Conservation (phyloP, 1,140 invertebrate species). For the Eulimnadia texana region DNA sequence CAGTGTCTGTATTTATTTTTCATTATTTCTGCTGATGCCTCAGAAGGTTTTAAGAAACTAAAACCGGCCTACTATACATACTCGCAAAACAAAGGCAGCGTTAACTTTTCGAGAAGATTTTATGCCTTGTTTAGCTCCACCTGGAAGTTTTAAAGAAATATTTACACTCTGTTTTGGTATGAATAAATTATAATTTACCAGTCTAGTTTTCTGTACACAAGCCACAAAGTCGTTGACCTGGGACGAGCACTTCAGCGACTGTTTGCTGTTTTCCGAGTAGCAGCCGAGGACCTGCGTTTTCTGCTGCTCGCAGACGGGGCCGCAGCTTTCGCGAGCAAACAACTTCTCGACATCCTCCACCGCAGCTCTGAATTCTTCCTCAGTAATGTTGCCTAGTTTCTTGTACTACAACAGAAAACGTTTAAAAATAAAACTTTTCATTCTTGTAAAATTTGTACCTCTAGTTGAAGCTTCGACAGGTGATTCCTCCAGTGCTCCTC, state of each 20-base stretch:
- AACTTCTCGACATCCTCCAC: conserved; percentile 6
- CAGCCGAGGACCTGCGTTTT: conserved; percentile 9
- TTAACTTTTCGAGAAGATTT: neutral
- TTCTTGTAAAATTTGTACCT: conserved; percentile 14
- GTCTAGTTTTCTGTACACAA: conserved; percentile 8
- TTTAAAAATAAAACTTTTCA: too few relatives aligned
- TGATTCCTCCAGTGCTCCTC: conserved; percentile 14
- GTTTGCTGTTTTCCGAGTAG: conserved; percentile 9
- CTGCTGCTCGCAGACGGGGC: conserved; percentile 5
- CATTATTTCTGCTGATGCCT: too few relatives aligned
- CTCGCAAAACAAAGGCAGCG: neutral
- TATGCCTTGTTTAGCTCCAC: neutral
- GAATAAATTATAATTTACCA: conserved; percentile 8
- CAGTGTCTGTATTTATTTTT: conserved; percentile 8
- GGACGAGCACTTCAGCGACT: conserved; percentile 8
- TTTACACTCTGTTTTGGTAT: too few relatives aligned
- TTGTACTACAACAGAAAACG: neutral
- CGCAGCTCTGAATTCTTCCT: conserved; percentile 9
- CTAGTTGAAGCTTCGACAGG: conserved; percentile 3
- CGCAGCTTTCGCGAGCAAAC: conserved; percentile 3
- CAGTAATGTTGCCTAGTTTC: neutral
- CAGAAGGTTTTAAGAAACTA: too few relatives aligned
- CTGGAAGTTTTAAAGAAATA: too few relatives aligned
- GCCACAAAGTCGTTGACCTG: conserved; percentile 13
- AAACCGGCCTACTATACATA: neutral